These are phyloP conservation scores for Diplolepis rosae DNA, from an alignment of 2,888 invertebrate species.

Conservation along the genomic window DNA sequence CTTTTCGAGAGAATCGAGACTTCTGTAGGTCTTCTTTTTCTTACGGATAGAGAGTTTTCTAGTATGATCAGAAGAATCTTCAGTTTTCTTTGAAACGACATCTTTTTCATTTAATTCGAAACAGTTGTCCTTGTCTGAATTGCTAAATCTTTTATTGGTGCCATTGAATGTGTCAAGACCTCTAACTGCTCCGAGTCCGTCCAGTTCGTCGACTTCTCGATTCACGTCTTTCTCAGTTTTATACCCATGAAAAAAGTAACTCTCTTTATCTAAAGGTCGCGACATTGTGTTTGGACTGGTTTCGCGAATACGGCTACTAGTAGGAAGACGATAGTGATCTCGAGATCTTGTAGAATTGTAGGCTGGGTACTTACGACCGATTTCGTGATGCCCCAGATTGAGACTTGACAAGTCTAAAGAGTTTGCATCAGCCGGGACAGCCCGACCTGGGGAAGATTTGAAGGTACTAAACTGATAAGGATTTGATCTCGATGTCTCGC, in stretches of 20 bases:
- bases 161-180: background rate
- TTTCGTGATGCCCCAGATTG: conserved; percentile 56
- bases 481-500: conserved; percentile 39
- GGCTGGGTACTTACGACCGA: conserved; percentile 24
- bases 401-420: conserved; percentile 58
- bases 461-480: conserved; percentile 66
- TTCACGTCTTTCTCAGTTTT: conserved; percentile 67
- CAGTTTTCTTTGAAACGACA: background rate
- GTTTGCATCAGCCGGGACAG: conserved; percentile 35
- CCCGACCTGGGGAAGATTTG: conserved; percentile 57
- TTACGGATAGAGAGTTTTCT: background rate
- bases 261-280: conserved; percentile 63
- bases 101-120: conserved; percentile 39
- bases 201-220: conserved; percentile 52
- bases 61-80: background rate
- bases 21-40: conserved; percentile 53
- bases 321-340: conserved; percentile 39
- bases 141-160: background rate
- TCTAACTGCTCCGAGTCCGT: conserved; percentile 39
- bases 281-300: conserved; percentile 49
- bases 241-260: conserved; percentile 70
- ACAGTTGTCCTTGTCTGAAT: background rate
- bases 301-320: conserved; percentile 36
- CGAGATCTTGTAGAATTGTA: conserved; percentile 43
- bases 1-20: conserved; percentile 63